These are phyloP conservation scores for Cataglyphis albicans DNA, from an alignment of 2,888 invertebrate genomes.

Conservation along the genomic window DNA sequence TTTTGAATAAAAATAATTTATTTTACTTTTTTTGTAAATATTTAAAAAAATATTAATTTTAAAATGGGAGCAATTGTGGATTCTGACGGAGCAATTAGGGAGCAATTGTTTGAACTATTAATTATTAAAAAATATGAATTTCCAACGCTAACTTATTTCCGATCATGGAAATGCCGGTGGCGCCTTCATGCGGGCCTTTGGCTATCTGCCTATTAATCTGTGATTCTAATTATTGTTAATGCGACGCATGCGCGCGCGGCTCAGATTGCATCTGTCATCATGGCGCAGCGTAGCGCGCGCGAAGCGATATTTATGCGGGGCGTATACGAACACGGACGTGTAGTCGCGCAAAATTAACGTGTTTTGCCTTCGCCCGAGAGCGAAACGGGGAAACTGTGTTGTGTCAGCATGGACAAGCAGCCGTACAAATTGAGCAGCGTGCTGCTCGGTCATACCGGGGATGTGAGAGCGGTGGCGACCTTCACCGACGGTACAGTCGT, in stretches of 20 bases:
- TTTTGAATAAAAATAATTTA: too few species aligned
- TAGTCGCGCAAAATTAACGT: background rate
- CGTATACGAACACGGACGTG: background rate
- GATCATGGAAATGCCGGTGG: too few species aligned
- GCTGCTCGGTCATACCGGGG: conserved; percentile 93
- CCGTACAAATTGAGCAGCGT: conserved; percentile 93
- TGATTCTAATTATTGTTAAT: too few species aligned
- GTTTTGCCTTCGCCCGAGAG: background rate
- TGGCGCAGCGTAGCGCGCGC: background rate
- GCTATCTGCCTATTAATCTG: too few species aligned
- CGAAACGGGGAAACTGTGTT: background rate
- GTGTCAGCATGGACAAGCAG: conserved; percentile 78
- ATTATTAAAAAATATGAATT: too few species aligned
- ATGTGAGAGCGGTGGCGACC: conserved; percentile 92
- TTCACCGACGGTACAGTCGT: conserved; percentile 91
- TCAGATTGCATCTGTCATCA: conserved; percentile 34
- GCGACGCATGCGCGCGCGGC: background rate
- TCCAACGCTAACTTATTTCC: too few species aligned
- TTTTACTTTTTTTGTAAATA: too few species aligned
- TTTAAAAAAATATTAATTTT: too few species aligned
- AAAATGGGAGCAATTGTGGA: too few species aligned
- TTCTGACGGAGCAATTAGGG: too few species aligned
- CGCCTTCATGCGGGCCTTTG: too few species aligned
- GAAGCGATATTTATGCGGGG: background rate
- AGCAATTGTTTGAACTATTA: too few species aligned